Base-by-base conservation (phyloP, 2,888 invertebrate genomes). In the Megalurothrips usitatus region DNA sequence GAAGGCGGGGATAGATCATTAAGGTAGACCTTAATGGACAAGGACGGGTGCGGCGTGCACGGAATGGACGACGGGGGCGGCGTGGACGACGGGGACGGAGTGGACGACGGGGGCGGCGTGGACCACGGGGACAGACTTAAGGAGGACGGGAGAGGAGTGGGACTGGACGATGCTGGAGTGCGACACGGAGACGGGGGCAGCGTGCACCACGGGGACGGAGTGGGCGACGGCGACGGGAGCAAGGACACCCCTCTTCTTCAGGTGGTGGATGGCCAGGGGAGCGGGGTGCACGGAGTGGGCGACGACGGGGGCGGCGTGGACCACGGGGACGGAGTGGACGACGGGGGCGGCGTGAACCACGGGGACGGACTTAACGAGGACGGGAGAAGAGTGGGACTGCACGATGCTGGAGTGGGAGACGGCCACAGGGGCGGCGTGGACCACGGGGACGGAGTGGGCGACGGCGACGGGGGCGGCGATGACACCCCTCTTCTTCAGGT, bases 101-200 rank as follows among this genome's bases (percentile, higher is more conserved):
- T 83, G 84, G 63, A 88, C 82, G 2, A 89, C 84, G n/a, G 88
- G 85, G 68, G 88, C 88, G 82, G 85, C 84, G 82, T 81, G 82
- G 81, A 84, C 89, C 86, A 87, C 88, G 82, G 89, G 89, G 86
- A 90, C 84, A 85, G 89, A 82, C 85, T 87, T 86, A 86, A 90
- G 88, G 81, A 87, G 87, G 83, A 90, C 85, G 52, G 82, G 82
- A 43, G 82, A 23, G 47, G 82, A 80, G 52, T 84, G 85, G 86
- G 87, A 26, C 68, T 75, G 68, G 26, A 75, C 68, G 26, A 75
- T 75, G 58, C 88, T 86, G 63, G 85, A 81, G 84, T 82, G 82
- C 84, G 84, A 85, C 78, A 85, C 84, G 11, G 83, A 83, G 4
- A 82, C 83, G 78, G 81, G 83, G 85, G 86, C 86, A 0, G 86